Conservation (phyloP, 2,888 invertebrate species). For the Frankliniella intonsa region DNA sequence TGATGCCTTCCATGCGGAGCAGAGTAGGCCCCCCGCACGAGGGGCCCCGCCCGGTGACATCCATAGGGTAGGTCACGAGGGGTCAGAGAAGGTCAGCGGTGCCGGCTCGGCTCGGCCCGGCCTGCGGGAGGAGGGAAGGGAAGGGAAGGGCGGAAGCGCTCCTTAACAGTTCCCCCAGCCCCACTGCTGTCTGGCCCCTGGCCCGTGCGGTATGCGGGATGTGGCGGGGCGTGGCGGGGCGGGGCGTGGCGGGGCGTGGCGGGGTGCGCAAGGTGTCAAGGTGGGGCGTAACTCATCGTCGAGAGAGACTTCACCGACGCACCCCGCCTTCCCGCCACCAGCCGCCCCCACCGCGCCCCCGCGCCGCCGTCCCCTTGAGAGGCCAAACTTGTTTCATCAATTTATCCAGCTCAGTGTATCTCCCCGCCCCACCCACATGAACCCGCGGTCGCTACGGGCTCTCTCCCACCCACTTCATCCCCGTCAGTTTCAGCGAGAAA, state of each 20-base stretch:
- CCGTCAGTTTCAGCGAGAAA: no score
- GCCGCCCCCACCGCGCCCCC: neutral
- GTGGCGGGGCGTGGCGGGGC: neutral
- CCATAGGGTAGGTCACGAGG: neutral
- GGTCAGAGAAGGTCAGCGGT: neutral
- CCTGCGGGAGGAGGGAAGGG: neutral
- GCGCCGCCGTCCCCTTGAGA: neutral
- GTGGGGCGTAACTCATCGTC: no score
- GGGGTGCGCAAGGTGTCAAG: no score
- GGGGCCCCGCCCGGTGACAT: neutral
- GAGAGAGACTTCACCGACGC: neutral
- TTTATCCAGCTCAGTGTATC: neutral
- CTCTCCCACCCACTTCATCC: no score
- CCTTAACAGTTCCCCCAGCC: neutral
- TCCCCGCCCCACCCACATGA: no score
- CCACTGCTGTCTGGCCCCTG: neutral
- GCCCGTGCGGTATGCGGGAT: neutral
- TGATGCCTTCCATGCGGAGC: no score
- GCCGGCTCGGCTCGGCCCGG: no score
- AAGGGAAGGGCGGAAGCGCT: neutral
- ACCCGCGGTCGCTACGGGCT: no score
- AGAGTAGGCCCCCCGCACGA: neutral
- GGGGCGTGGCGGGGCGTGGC: no score
- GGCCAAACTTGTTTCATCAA: neutral
- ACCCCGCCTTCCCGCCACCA: neutral